Conservation (phyloP, 2,797 vertebrate genomes). For the Pogonophryne albipinna region DNA sequence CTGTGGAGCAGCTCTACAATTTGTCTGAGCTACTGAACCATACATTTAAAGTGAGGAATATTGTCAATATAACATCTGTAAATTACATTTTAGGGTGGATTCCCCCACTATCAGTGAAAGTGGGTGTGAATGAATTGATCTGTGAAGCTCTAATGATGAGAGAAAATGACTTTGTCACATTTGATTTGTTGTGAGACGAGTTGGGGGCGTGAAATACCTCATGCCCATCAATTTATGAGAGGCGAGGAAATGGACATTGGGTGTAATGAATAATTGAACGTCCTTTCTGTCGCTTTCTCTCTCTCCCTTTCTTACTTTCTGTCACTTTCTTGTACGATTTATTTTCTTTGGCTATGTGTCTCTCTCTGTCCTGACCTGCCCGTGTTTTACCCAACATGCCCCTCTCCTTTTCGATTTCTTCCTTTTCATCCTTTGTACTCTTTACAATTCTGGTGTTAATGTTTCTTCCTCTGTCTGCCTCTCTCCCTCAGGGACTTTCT, state of each 20-base stretch:
- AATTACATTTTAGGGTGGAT: constrained; percentile 21
- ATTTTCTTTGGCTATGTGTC: constrained; percentile 1
- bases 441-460: constrained; percentile 30
- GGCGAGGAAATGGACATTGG: constrained; percentile 55
- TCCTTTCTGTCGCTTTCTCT: constrained; percentile 2
- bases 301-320: not conserved
- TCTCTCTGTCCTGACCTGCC: not conserved
- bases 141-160: constrained; percentile 53
- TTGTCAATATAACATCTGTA: not conserved
- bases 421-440: not conserved
- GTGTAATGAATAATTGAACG: constrained; percentile 51
- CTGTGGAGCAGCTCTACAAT: not conserved
- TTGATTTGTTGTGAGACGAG: constrained; percentile 61
- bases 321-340: not conserved
- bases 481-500: constrained; percentile 92
- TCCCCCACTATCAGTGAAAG: not conserved
- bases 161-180: constrained; percentile 66
- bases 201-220: constrained; percentile 56
- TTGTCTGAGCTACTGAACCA: not conserved
- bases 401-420: constrained; percentile 17
- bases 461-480: constrained; percentile 25
- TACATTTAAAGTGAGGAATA: constrained; percentile 14
- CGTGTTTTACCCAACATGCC: not conserved
- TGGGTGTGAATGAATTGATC: constrained; percentile 43
- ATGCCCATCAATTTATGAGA: constrained; percentile 57